These are phyloP conservation scores for Dinocampus coccinellae DNA, from an alignment of 2,888 invertebrate genomes.

Conservation along the genomic window DNA sequence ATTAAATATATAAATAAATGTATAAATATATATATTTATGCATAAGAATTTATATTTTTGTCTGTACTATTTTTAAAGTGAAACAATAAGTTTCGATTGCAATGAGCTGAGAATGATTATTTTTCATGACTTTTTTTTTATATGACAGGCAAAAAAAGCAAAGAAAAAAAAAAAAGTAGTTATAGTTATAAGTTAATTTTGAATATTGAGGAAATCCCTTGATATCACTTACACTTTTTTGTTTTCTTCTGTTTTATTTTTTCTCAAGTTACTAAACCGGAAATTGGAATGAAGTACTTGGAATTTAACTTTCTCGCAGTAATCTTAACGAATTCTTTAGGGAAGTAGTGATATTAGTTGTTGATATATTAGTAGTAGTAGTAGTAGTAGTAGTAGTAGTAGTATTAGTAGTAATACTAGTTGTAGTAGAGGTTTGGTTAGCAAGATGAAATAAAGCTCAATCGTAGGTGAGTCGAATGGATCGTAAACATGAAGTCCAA, in stretches of 20 bases:
- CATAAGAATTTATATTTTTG: too few relatives aligned
- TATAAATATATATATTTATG: too few relatives aligned
- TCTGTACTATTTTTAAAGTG: too few relatives aligned
- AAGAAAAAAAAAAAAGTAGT: not conserved
- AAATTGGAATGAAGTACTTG: constrained; percentile 11
- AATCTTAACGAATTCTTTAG: not conserved
- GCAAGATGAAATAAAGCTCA: constrained; percentile 56
- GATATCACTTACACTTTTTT: not conserved
- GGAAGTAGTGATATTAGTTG: not conserved
- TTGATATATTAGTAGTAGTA: not conserved
- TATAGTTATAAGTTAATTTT: not conserved
- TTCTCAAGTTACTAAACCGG: not conserved
- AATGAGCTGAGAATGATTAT: too few relatives aligned
- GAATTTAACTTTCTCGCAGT: not conserved
- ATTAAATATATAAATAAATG: not conserved
- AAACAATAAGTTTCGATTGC: too few relatives aligned
- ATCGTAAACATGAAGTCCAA: constrained; percentile 62
- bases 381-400: not conserved
- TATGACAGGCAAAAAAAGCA: not conserved
- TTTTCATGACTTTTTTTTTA: not conserved
- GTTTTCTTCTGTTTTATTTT: not conserved
- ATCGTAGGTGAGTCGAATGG: constrained; percentile 59
- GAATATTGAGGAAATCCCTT: not conserved
- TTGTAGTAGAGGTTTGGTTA: not conserved
- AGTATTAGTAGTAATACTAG: not conserved